These are phyloP conservation scores for Aldabrachelys gigantea DNA, from an alignment of 2,113 vertebrate species.

Conservation along the genomic window DNA sequence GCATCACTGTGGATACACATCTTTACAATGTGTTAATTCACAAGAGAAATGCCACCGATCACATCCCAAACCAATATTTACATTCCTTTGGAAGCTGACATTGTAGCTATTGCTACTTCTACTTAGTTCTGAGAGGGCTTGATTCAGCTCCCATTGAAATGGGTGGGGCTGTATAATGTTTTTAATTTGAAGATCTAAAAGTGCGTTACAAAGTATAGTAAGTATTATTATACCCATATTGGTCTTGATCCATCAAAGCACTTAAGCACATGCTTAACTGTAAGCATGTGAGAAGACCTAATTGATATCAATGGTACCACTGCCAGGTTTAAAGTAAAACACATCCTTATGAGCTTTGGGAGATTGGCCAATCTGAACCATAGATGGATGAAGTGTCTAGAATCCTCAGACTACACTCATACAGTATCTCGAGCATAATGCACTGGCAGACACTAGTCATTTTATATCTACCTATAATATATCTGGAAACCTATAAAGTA, in stretches of 20 bases:
- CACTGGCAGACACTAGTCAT: not conserved
- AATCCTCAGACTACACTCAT: not conserved
- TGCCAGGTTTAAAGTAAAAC: not conserved
- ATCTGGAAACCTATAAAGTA: not conserved
- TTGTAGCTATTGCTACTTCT: not conserved
- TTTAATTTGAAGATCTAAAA: not conserved
- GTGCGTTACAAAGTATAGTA: not conserved
- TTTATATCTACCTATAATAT: not conserved
- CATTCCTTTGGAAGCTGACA: not conserved
- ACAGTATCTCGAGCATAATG: not conserved
- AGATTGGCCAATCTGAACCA: not conserved
- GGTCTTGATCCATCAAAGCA: not conserved
- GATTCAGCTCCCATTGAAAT: not conserved
- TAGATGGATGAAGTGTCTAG: not conserved
- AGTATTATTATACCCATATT: not conserved
- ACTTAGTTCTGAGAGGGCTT: not conserved
- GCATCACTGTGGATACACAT: not conserved
- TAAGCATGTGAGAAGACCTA: not conserved
- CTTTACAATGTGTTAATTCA: not conserved
- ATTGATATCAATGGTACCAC: accelerated
- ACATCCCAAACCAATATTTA: not conserved
- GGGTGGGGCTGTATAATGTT: not conserved
- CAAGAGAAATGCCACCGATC: not conserved
- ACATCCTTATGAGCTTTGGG: not conserved
- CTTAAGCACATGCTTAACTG: not conserved